phyloP scores from a whole-genome alignment of 2,113 vertebrate genomes.

The Neofelis nebulosa region DNA sequence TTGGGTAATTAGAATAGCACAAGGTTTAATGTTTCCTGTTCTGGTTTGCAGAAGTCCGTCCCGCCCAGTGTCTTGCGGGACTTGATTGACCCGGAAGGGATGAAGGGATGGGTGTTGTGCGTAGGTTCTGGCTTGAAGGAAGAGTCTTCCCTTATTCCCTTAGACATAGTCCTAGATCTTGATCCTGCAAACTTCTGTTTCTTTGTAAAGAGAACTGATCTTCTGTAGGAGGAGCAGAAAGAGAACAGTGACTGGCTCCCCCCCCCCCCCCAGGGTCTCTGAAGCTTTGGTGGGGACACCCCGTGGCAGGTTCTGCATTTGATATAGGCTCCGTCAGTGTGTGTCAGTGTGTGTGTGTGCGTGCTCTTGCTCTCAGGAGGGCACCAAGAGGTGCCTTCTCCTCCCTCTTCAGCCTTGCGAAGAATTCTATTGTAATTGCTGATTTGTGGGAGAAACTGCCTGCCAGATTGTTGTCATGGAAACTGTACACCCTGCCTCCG shows the following conservation, averaged over 20 bases:
- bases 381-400: conserved; percentile 32
- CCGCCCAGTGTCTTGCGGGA: neutral
- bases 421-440: conserved; percentile 78
- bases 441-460: conserved; percentile 63
- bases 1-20: neutral
- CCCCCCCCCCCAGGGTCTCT: neutral
- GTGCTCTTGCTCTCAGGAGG: neutral
- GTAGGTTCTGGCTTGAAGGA: neutral
- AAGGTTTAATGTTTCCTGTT: neutral
- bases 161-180: neutral
- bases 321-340: neutral
- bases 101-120: neutral
- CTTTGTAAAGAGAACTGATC: conserved; percentile 32
- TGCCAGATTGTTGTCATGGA: conserved; percentile 69
- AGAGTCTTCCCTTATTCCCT: conserved; percentile 12
- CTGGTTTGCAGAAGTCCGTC: neutral
- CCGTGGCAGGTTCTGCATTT: conserved; percentile 40
- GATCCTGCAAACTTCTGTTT: conserved; percentile 45
- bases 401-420: conserved; percentile 72
- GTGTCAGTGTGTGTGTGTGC: neutral
- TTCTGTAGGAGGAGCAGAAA: neutral
- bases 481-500: conserved; percentile 35
- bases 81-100: neutral
- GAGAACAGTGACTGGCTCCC: neutral
- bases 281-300: conserved; percentile 25